Base-by-base conservation (phyloP, 2,888 invertebrate species). In the Aleiodes testaceus region DNA sequence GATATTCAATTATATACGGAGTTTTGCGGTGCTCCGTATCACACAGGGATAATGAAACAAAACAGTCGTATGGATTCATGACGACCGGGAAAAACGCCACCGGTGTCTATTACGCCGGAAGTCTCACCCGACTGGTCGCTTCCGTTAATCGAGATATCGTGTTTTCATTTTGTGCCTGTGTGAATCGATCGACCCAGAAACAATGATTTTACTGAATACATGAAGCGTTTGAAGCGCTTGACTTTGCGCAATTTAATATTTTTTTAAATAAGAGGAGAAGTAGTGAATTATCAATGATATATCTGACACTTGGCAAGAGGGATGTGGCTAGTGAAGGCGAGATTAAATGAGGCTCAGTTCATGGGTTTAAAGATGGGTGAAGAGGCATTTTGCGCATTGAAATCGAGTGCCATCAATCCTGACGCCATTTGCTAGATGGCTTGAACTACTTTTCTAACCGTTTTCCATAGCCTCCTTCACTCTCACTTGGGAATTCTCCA, bases 101-200 rank as follows among this genome's bases (percentile, higher is more conserved):
- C 16, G 79, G 77, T 78, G 77, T 80, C 78, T 63, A 78, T 79
- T 77, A 74, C 79, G 72, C 77, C 80, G 81, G 81, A 81, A 80
- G 78, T 79, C 78, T 80, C 78, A 74, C 72, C 70, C 72, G 71
- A 70, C 70, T 76, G 74, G 75, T 53, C 70, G 72, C 77, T 80
- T 80, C 80, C 80, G 79, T 77, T 76, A 75, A 79, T 79, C 74
- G 75, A 75, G 64, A 70, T 73, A 70, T 75, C 75, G 52, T 53
- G 72, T 77, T 74, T 49, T 63, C 59, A 26, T 26, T 26, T 3
- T 26, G 26, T 42, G 22, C n/a, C n/a, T 6, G 59, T 22, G 61
- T 9, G 36, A 53, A 68, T 70, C 69, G 66, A 75, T 75, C 45
- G 45, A 69, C 50, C 47, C 20, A 61, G n/a, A 1, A 45, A 16